These are phyloP conservation scores for Tympanuchus pallidicinctus DNA, from an alignment of 2,113 vertebrate species.

Conservation along the genomic window DNA sequence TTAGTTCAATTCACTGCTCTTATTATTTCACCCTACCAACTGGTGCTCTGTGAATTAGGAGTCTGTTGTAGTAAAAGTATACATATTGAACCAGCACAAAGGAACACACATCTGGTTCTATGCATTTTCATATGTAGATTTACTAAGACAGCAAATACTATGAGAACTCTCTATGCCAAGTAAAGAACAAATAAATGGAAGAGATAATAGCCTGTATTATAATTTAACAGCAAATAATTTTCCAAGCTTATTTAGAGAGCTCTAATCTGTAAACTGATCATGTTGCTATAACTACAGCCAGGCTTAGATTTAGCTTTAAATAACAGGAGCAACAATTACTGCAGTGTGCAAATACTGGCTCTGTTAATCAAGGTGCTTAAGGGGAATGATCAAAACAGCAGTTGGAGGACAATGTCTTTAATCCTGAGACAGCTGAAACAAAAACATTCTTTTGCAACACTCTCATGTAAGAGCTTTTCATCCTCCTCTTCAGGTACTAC, in stretches of 20 bases:
- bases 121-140: background rate
- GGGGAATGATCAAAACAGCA: background rate
- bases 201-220: background rate
- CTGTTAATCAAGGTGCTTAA: background rate
- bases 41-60: background rate
- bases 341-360: conserved; percentile 21
- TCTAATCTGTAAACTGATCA: conserved; percentile 63
- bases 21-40: background rate
- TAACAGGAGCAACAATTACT: conserved; percentile 57
- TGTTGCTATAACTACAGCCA: conserved; percentile 66
- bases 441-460: background rate
- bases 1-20: background rate
- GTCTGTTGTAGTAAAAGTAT: background rate
- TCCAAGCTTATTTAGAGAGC: conserved; percentile 42
- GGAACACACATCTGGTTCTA: background rate
- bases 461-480: background rate
- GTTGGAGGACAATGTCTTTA: background rate
- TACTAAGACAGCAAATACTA: background rate
- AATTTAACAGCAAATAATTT: conserved; percentile 45
- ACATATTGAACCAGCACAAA: background rate
- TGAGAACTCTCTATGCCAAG: background rate
- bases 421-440: conserved; percentile 9
- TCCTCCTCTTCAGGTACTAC: background rate
- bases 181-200: background rate
- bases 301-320: conserved; percentile 69